phyloP scores from a whole-genome alignment of 2,888 invertebrate genomes.

The Campopleginae sp. region DNA sequence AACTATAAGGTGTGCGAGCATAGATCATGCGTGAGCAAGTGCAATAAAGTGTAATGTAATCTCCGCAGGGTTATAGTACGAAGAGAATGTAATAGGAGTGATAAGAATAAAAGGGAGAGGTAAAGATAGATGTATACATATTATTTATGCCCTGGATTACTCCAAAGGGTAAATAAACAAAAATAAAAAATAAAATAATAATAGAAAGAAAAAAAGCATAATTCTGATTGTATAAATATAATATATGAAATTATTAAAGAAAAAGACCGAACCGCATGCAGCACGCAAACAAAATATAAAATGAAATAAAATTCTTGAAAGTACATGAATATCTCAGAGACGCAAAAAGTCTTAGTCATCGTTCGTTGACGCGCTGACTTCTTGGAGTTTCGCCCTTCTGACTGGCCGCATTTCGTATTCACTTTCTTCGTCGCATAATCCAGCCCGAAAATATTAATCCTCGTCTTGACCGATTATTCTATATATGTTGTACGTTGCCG shows the following conservation, averaged over 20 bases:
- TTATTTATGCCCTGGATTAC: no score
- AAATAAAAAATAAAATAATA: background rate
- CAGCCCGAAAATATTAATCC: constrained; percentile 13
- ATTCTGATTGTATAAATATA: no score
- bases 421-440: constrained; percentile 8
- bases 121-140: background rate
- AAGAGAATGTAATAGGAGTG: constrained; percentile 8
- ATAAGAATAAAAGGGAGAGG: background rate
- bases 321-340: background rate
- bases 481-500: background rate
- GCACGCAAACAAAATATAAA: background rate
- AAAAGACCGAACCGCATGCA: no score
- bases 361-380: background rate
- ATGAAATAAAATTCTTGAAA: no score
- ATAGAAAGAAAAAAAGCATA: no score
- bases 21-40: constrained; percentile 51
- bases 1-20: constrained; percentile 25
- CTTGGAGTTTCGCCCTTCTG: background rate
- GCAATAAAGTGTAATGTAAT: constrained; percentile 60
- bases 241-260: no score
- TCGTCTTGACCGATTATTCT: constrained; percentile 1
- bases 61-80: constrained; percentile 29
- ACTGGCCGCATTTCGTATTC: background rate
- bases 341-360: constrained; percentile 3
- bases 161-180: no score